phyloP scores from a whole-genome alignment of 2,797 vertebrate genomes.

The Liasis olivaceus region DNA sequence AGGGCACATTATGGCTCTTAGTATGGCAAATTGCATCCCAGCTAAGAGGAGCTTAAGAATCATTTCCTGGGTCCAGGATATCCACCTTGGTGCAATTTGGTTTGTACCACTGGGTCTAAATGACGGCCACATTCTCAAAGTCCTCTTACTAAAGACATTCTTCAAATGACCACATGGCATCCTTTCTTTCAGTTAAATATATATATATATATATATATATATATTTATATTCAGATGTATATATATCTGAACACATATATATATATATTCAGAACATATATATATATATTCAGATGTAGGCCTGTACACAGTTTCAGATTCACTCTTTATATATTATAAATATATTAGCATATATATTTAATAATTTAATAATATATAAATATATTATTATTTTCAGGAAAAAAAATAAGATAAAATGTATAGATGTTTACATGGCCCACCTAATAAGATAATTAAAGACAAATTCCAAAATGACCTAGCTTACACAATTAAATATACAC shows the following conservation, averaged over 20 bases:
- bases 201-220: too few species aligned
- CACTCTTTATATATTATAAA: too few species aligned
- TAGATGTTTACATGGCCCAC: not conserved
- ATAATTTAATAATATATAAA: not conserved
- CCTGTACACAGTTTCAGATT: not conserved
- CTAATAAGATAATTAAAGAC: not conserved
- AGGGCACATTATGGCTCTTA: not conserved
- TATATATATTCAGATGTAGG: not conserved
- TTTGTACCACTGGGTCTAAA: not conserved
- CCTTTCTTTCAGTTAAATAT: not conserved
- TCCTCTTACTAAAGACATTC: not conserved
- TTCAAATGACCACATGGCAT: not conserved
- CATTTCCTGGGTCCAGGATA: not conserved
- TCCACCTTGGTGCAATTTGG: not conserved
- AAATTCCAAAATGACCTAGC: not conserved
- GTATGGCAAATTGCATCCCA: not conserved
- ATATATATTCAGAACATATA: too few species aligned
- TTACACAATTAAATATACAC: not conserved
- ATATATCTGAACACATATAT: too few species aligned
- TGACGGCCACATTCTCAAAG: not conserved
- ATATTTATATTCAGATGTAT: too few species aligned
- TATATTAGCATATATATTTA: too few species aligned
- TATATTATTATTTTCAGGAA: not conserved
- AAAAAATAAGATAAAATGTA: not conserved
- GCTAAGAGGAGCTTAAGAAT: not conserved